A percentile compares a stretch with the other conserved stretches of the same genome.
Conservation (phyloP, 1,140 invertebrate genomes). For the Eupeodes corollae region DNA sequence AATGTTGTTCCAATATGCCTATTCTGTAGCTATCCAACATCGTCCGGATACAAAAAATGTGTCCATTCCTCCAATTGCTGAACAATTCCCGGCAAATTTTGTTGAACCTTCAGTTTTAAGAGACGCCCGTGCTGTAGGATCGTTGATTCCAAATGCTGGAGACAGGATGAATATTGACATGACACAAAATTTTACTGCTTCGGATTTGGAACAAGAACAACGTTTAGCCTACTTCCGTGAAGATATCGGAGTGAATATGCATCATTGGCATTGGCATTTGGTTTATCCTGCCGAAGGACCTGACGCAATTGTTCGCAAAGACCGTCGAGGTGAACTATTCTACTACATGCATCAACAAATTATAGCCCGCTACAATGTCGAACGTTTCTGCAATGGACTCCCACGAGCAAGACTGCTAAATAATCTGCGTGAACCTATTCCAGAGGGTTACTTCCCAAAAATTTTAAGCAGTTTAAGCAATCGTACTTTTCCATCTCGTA, state of each 20-base stretch:
- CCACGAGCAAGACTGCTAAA: conserved; percentile 41
- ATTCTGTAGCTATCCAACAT: conserved; percentile 33
- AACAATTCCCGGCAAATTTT: conserved; percentile 46
- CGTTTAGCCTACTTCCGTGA: conserved; percentile 52
- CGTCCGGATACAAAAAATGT: conserved; percentile 42
- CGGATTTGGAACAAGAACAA: conserved; percentile 52
- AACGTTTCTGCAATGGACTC: conserved; percentile 45
- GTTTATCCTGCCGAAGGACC: conserved; percentile 47
- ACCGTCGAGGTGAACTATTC: conserved; percentile 59
- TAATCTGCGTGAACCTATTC: conserved; percentile 41
- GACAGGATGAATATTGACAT: conserved; percentile 42
- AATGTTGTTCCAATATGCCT: conserved; percentile 36
- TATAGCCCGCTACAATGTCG: conserved; percentile 44
- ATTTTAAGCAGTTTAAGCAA: conserved; percentile 43
- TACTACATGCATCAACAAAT: conserved; percentile 65
- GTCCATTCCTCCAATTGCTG: conserved; percentile 42
- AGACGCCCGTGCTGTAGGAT: conserved; percentile 41
- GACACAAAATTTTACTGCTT: conserved; percentile 53
- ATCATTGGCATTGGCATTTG: conserved; percentile 66
- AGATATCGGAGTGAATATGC: conserved; percentile 49
- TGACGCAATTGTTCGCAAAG: conserved; percentile 43
- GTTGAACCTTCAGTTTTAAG: conserved; percentile 41
- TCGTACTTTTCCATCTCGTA: conserved; percentile 44
- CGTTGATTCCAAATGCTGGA: conserved; percentile 20
- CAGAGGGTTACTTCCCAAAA: conserved; percentile 48